Conservation (phyloP, 2,888 invertebrate genomes). For the Drosophila dives region DNA sequence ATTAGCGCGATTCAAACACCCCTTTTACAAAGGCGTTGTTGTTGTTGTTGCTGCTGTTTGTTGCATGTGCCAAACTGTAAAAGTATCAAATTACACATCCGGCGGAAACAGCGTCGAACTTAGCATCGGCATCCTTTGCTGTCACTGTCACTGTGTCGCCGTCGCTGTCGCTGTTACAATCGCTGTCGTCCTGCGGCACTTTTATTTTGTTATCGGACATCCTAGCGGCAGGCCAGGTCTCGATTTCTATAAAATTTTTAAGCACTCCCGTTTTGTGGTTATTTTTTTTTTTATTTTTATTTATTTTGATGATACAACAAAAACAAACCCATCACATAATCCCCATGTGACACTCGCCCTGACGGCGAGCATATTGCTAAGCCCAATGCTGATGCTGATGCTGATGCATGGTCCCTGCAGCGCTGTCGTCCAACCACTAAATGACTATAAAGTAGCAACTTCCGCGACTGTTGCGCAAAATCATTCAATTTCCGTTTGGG, state of each 20-base stretch:
- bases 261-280: conserved; percentile 51
- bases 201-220: conserved; percentile 78
- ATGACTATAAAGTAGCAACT: conserved; percentile 83
- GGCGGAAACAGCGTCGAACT: conserved; percentile 75
- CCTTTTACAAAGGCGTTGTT: conserved; percentile 47
- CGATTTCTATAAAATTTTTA: conserved; percentile 66
- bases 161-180: conserved; percentile 35
- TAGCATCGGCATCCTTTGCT: conserved; percentile 34
- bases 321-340: conserved; percentile 41
- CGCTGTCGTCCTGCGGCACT: conserved; percentile 67
- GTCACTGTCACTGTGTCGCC: conserved; percentile 20
- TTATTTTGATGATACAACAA: conserved; percentile 8
- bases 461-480: conserved; percentile 84
- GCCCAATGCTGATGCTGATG: conserved; percentile 19
- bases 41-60: conserved; percentile 26
- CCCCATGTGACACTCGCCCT: conserved; percentile 56
- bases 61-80: conserved; percentile 66
- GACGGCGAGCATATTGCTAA: conserved; percentile 57
- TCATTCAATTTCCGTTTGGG: conserved; percentile 83
- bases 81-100: conserved; percentile 83
- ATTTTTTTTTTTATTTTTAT: conserved; percentile 8
- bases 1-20: conserved; percentile 61
- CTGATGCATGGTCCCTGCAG: conserved; percentile 64
- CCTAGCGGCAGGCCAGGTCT: conserved; percentile 53
- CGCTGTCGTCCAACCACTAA: conserved; percentile 80